Evolutionary conservation across 2,797 vertebrate genomes (phyloP).

Genomic region (Poeciliopsis paucimaculata): DNA sequence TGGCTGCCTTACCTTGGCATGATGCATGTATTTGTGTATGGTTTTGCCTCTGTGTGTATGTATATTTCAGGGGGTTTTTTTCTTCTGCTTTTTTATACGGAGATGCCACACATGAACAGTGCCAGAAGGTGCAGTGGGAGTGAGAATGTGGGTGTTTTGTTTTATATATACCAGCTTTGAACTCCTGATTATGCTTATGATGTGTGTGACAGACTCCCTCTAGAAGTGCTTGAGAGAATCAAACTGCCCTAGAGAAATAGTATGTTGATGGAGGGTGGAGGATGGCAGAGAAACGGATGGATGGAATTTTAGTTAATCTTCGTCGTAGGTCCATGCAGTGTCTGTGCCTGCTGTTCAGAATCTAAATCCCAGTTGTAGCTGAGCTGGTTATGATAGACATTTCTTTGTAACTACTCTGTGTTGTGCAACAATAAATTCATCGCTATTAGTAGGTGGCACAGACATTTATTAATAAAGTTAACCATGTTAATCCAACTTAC

Average conservation of each 20-base stretch:
- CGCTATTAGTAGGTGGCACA: not conserved
- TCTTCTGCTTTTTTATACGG: slow-evolving; percentile 33
- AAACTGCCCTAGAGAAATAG: slow-evolving; percentile 40
- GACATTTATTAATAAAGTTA: not conserved
- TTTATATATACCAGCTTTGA: slow-evolving; percentile 70
- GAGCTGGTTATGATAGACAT: not conserved
- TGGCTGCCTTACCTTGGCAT: slow-evolving; percentile 28
- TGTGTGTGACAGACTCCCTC: slow-evolving; percentile 73
- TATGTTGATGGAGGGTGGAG: slow-evolving; percentile 10
- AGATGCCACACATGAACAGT: slow-evolving; percentile 64
- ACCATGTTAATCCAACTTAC: not conserved
- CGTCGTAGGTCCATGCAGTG: not conserved
- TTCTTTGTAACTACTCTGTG: not conserved
- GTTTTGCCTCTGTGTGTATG: slow-evolving; percentile 27
- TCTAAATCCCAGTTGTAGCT: not conserved
- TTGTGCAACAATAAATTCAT: not conserved
- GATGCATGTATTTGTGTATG: slow-evolving; percentile 11
- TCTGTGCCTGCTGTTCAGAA: not conserved
- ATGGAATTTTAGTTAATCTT: slow-evolving; percentile 8
- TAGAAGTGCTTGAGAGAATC: slow-evolving; percentile 57
- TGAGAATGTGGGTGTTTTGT: slow-evolving; percentile 74
- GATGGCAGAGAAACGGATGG: not conserved
- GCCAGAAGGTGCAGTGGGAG: slow-evolving; percentile 74
- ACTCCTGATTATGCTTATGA: slow-evolving; percentile 73
- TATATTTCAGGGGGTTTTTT: slow-evolving; percentile 24